Conservation (phyloP, 2,113 vertebrate species). For the Neoarius graeffei region DNA sequence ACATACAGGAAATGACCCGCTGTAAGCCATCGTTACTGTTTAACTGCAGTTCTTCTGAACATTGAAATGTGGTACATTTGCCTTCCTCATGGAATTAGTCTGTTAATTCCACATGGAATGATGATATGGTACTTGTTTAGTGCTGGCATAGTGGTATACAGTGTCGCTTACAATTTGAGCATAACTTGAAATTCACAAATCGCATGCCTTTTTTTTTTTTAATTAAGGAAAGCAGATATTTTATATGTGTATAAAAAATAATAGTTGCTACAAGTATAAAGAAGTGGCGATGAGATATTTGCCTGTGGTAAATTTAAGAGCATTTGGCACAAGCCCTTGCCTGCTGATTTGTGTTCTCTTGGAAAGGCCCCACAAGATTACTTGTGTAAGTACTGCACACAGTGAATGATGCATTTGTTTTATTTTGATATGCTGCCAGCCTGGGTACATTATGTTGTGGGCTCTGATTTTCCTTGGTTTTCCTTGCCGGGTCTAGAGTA, state of each 20-base stretch:
- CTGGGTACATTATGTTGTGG: not conserved
- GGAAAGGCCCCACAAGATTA: not conserved
- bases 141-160: no score
- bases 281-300: not conserved
- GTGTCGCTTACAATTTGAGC: not conserved
- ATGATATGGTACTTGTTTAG: no score
- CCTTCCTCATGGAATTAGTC: not conserved
- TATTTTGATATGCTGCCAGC: conserved; percentile 12
- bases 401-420: conserved; percentile 27
- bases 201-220: not conserved
- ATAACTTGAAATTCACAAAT: not conserved
- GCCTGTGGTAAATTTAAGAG: not conserved
- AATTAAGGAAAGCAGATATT: not conserved
- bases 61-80: not conserved
- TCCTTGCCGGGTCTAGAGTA: not conserved
- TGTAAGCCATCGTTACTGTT: not conserved
- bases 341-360: not conserved
- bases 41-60: not conserved
- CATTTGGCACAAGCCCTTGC: not conserved
- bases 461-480: not conserved
- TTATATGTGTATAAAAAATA: not conserved
- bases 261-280: not conserved
- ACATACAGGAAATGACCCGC: conserved; percentile 15
- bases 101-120: not conserved
- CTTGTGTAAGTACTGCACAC: conserved; percentile 7